phyloP scores from a whole-genome alignment of 2,113 vertebrate genomes.

The Tragulus kanchil region DNA sequence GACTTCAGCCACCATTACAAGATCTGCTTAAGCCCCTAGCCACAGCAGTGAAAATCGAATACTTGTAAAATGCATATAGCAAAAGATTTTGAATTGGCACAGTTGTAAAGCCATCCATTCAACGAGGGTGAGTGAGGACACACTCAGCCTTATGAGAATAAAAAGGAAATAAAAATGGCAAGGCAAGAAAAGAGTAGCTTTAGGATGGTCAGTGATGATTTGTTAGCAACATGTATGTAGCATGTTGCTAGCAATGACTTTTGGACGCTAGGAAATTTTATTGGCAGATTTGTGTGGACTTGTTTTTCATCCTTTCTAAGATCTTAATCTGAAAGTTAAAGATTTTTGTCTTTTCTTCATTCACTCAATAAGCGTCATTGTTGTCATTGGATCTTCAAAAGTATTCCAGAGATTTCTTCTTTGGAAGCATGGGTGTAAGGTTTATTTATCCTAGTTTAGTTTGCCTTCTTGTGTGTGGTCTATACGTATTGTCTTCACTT shows the following conservation, averaged over 20 bases:
- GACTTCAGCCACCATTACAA: background rate
- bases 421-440: background rate
- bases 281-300: background rate
- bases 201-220: background rate
- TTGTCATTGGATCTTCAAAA: background rate
- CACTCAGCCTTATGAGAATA: background rate
- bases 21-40: background rate
- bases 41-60: slow-evolving; percentile 45
- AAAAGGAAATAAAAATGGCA: background rate
- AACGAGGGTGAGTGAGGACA: background rate
- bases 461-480: background rate
- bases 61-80: slow-evolving; percentile 7
- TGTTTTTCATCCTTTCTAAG: background rate
- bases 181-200: background rate
- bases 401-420: background rate
- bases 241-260: slow-evolving; percentile 26
- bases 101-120: slow-evolving; percentile 19
- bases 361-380: background rate
- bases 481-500: background rate
- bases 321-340: slow-evolving; percentile 12
- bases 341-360: background rate
- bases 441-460: background rate
- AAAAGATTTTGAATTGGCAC: slow-evolving; percentile 21
- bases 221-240: background rate
- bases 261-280: background rate